These are phyloP conservation scores for Chrysocyon brachyurus DNA, from an alignment of 2,797 vertebrate species.

Conservation along the genomic window DNA sequence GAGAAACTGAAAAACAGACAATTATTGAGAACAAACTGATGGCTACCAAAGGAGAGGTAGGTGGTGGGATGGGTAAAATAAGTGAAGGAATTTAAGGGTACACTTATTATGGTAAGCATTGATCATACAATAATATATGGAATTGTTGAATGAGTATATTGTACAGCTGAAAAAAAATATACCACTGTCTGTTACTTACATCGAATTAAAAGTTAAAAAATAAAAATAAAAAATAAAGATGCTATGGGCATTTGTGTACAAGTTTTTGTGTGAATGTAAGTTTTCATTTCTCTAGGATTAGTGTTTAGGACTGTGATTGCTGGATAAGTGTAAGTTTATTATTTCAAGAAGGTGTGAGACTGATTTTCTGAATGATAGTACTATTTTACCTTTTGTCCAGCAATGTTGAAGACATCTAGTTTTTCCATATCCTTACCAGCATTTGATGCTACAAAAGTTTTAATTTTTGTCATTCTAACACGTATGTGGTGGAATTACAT, in stretches of 20 bases:
- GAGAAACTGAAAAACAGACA: neutral
- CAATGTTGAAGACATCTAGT: neutral
- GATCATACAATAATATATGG: neutral
- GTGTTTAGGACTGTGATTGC: neutral
- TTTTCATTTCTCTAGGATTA: neutral
- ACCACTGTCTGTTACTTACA: neutral
- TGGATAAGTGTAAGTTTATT: neutral
- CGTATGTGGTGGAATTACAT: neutral
- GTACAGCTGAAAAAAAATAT: neutral
- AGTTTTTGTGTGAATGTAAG: neutral
- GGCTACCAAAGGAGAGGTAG: neutral
- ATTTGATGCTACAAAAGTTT: neutral
- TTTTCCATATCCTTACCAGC: neutral
- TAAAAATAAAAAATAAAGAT: neutral
- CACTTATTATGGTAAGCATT: neutral
- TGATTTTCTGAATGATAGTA: neutral
- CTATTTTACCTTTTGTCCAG: neutral
- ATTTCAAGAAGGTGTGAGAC: neutral
- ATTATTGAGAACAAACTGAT: neutral
- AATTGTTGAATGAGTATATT: neutral
- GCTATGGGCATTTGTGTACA: neutral
- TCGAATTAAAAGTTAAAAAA: neutral
- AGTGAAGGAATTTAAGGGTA: neutral
- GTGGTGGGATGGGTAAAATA: neutral
- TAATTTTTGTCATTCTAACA: neutral